Evolutionary conservation across 2,113 vertebrate species (phyloP).

Genomic region (Xyliphius kryptos): DNA sequence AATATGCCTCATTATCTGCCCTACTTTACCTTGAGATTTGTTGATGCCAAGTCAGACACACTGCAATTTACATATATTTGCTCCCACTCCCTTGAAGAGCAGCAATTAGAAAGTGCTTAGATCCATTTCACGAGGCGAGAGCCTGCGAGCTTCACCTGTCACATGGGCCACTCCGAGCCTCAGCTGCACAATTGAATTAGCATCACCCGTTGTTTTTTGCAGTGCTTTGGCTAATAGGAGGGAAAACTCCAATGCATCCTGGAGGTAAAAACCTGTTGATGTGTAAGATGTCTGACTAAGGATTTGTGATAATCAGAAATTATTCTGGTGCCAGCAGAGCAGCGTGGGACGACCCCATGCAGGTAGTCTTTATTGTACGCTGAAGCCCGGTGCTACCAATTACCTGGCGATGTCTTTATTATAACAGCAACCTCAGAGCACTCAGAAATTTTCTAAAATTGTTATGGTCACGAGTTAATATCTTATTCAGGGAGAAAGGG

Average conservation of each 20-base stretch:
- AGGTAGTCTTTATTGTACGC: conserved; percentile 41
- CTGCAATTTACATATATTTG: conserved; percentile 54
- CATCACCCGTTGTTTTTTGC: conserved; percentile 2
- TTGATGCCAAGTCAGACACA: too few species aligned
- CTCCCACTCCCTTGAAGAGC: conserved; percentile 41
- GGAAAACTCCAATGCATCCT: neutral
- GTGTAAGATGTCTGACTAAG: conserved; percentile 16
- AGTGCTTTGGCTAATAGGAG: conserved; percentile 1
- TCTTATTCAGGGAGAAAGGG: too few species aligned
- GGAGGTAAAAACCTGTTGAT: conserved; percentile 27
- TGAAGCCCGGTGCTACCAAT: conserved; percentile 29
- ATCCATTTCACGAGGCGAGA: conserved; percentile 39
- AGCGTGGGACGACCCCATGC: conserved; percentile 31
- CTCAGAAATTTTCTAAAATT: conserved; percentile 19
- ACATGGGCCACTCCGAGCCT: neutral
- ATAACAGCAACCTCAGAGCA: conserved; percentile 27
- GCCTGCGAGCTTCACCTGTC: conserved; percentile 30
- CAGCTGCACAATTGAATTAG: conserved; percentile 33
- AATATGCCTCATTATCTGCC: too few species aligned
- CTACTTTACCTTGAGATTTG: too few species aligned
- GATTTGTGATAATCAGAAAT: conserved; percentile 30
- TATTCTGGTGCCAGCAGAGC: conserved; percentile 21
- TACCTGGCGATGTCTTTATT: conserved; percentile 45
- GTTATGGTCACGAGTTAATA: too few species aligned
- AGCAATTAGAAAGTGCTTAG: conserved; percentile 44